phyloP scores from a whole-genome alignment of 2,888 invertebrate genomes.

The Orthosia cruda region DNA sequence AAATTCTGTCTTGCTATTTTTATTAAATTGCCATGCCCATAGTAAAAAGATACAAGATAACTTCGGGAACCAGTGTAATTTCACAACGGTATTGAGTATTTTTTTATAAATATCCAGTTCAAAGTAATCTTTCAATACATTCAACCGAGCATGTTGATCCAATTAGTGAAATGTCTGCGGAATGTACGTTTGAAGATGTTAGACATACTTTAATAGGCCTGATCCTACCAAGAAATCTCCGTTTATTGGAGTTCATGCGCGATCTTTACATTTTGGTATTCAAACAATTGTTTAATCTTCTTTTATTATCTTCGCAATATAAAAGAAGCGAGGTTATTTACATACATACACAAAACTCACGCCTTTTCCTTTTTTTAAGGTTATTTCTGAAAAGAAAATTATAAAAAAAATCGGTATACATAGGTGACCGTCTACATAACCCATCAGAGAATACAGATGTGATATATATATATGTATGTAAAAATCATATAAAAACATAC shows the following conservation, averaged over 20 bases:
- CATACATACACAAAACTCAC: no score
- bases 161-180: slow-evolving; percentile 17
- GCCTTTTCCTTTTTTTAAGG: no score
- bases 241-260: neutral
- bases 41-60: no score
- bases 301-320: neutral
- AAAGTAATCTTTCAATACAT: neutral
- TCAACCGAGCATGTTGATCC: slow-evolving; percentile 19
- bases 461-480: no score
- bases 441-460: no score
- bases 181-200: slow-evolving; percentile 12
- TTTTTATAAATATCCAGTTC: neutral
- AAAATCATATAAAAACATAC: no score
- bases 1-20: no score
- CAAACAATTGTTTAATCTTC: neutral
- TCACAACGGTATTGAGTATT: neutral
- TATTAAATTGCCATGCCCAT: no score
- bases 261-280: neutral
- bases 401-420: no score
- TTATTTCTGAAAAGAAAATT: no score
- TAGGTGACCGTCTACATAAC: no score
- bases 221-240: neutral
- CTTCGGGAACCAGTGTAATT: neutral
- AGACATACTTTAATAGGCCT: slow-evolving; percentile 10
- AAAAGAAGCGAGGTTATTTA: no score